These are phyloP conservation scores for cattle (Bos taurus) DNA, from an alignment of 2,113 vertebrate genomes.

Conservation along the genomic window DNA sequence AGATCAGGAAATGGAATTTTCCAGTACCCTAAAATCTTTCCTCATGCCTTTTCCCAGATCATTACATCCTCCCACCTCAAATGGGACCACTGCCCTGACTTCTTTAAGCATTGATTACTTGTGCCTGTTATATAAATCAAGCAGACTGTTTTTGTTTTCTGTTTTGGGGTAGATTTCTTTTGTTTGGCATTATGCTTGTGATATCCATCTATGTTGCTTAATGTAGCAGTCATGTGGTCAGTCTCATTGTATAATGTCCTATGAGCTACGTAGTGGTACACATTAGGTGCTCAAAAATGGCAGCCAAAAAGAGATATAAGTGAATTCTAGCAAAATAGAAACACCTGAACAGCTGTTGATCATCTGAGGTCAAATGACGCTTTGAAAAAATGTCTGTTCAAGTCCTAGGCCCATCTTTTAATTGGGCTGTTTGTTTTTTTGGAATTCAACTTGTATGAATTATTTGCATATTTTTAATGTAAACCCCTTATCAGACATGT, in stretches of 20 bases:
- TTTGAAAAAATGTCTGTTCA: background rate
- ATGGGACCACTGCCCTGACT: background rate
- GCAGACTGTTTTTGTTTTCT: background rate
- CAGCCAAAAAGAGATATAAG: background rate
- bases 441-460: background rate
- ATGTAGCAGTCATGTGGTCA: background rate
- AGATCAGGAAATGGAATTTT: background rate
- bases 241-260: background rate
- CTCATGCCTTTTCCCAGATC: background rate
- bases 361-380: background rate
- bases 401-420: background rate
- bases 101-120: background rate
- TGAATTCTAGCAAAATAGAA: background rate
- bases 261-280: background rate
- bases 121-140: background rate
- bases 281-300: background rate
- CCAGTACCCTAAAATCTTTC: background rate
- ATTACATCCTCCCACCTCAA: background rate
- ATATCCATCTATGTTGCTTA: background rate
- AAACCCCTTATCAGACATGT: background rate
- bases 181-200: background rate
- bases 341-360: background rate
- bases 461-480: background rate
- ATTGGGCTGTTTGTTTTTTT: background rate
- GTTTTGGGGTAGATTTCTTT: background rate